Base-by-base conservation (phyloP, 92 coral and sea anemone genomes). In the Bergia sp. region DNA sequence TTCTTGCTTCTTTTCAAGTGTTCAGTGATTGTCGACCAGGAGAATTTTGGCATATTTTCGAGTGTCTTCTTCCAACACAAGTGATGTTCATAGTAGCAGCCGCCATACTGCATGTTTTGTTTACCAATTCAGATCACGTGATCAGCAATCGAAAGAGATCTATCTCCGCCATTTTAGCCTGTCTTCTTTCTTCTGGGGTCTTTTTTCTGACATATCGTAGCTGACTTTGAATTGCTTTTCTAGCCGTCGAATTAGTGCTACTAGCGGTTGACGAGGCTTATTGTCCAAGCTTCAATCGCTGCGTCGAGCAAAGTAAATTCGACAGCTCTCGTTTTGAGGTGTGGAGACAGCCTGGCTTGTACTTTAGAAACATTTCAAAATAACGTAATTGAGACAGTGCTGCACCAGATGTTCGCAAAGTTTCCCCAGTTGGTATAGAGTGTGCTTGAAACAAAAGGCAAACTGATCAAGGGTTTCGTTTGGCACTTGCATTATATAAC, bases 361-460 rank as follows among this genome's bases (percentile, higher is more conserved):
- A 41, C 71, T 38, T 87, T 87, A 7, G 90, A 87, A 3, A 79
- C 42, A 87, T 39, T 78, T 69, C 0, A 85, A 78, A 72, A 78
- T 78, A 50, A 87, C 80, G 77, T 76, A 87, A 53, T 37, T 81
- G 2, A 77, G 85, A 5, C 76, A 87, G 12, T 43, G 79, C 36
- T 57, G 29, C 4, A 55, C 45, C 21, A 78, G 61, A 21, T 81
- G n/a, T 87, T 87, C 90, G 3, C 85, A 49, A 15, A 87, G 65
- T 73, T 77, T 41, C 55, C 86, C 90, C 5, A 90, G 57, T 41
- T 90, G 90, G 50, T 90, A 82, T 43, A 85, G 73, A 76, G 42
- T 76, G 42, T 90, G 85, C 61, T 85, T 84, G 88, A 45, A 89
- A 23, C 89, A 86, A 38, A 89, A 89, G 18, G 69, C 47, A 76